phyloP scores from a whole-genome alignment of 2,113 vertebrate genomes.

The Girardinichthys multiradiatus region DNA sequence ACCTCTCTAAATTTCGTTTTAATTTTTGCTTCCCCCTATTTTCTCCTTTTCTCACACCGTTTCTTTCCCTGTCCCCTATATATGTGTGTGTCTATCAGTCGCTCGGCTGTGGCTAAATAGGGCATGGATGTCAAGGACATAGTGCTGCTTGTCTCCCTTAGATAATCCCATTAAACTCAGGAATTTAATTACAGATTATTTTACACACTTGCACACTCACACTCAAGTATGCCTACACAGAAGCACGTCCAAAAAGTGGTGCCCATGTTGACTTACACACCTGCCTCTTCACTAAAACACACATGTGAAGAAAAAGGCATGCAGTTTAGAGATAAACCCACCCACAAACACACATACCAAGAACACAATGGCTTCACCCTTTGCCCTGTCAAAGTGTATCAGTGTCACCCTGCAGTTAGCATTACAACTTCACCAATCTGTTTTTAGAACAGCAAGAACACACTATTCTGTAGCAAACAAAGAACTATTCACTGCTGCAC shows the following conservation, averaged over 20 bases:
- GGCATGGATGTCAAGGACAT: conserved; percentile 63
- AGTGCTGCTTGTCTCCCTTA: conserved; percentile 58
- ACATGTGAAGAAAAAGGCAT: neutral
- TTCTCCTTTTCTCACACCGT: neutral
- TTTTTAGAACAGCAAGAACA: conserved; percentile 50
- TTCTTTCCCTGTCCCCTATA: neutral
- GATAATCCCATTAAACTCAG: conserved; percentile 70
- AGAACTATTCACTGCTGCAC: neutral
- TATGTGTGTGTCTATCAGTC: conserved; percentile 26
- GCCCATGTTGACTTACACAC: conserved; percentile 9
- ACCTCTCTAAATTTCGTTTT: conserved; percentile 5
- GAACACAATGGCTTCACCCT: conserved; percentile 34
- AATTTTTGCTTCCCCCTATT: conserved; percentile 23
- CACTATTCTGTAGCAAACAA: conserved; percentile 15
- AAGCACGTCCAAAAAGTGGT: neutral
- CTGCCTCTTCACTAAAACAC: neutral
- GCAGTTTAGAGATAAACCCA: neutral
- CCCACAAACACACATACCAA: conserved; percentile 13
- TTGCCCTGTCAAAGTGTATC: conserved; percentile 56
- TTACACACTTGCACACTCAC: conserved; percentile 22
- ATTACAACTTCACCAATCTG: conserved; percentile 41
- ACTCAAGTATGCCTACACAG: conserved; percentile 9
- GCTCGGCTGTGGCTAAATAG: conserved; percentile 32
- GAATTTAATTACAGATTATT: conserved; percentile 73
- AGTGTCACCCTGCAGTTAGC: conserved; percentile 57